These are phyloP conservation scores for Sycophaga agraensis DNA, from an alignment of 1,140 invertebrate species.

Conservation along the genomic window DNA sequence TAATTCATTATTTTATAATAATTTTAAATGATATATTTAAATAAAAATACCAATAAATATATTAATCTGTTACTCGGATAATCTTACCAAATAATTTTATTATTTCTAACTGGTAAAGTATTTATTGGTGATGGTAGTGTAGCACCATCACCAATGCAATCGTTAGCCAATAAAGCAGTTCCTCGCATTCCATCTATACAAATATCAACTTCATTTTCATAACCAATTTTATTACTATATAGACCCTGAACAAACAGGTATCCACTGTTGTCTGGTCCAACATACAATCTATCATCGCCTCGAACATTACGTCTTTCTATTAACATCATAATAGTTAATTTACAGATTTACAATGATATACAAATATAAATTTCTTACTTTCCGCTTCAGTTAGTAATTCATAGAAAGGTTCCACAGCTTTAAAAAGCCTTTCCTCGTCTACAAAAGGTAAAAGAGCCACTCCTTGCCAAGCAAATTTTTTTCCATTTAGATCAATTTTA, in stretches of 20 bases:
- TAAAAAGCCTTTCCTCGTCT: constrained; percentile 88
- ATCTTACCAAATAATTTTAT: constrained; percentile 56
- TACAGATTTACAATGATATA: constrained; percentile 14
- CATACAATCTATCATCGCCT: constrained; percentile 81
- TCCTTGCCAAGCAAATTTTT: constrained; percentile 99
- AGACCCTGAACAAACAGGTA: constrained; percentile 72
- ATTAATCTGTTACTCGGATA: constrained; percentile 3
- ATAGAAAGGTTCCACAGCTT: constrained; percentile 82
- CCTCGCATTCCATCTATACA: constrained; percentile 74
- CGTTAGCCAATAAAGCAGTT: constrained; percentile 68
- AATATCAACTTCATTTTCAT: constrained; percentile 58
- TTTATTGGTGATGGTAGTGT: constrained; percentile 71
- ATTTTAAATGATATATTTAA: too few relatives aligned
- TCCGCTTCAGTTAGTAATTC: constrained; percentile 78
- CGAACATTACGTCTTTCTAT: constrained; percentile 65
- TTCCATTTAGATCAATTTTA: constrained; percentile 98
- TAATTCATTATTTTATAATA: background rate
- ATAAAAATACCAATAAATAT: background rate
- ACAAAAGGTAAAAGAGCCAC: constrained; percentile 98
- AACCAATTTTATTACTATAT: constrained; percentile 62
- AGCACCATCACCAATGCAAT: constrained; percentile 66
- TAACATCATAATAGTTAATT: constrained; percentile 25
- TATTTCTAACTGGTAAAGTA: constrained; percentile 61
- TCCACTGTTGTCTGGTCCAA: constrained; percentile 68
- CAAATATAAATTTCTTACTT: constrained; percentile 56